Percentiles rank a stretch among this genome's conserved stretches.
Conservation (phyloP, 1,140 invertebrate species). For the Megathymus violae region DNA sequence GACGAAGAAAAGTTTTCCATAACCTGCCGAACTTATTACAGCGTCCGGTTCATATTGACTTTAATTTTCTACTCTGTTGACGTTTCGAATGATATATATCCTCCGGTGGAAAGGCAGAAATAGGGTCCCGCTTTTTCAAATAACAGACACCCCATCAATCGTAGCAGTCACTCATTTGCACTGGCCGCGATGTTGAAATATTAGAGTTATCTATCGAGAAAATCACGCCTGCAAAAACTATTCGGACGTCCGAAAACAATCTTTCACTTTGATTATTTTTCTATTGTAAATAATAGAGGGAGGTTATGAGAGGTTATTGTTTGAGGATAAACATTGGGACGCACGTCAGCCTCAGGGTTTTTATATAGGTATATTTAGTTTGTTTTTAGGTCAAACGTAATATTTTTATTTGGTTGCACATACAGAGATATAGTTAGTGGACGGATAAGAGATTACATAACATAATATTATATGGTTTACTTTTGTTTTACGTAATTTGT, state of each 20-base stretch:
- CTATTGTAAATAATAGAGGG: conserved; percentile 78
- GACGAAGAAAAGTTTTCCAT: conserved; percentile 57
- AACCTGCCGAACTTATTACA: conserved; percentile 61
- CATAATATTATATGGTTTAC: conserved; percentile 4
- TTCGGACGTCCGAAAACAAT: conserved; percentile 72
- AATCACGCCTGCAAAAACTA: conserved; percentile 75
- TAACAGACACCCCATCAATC: conserved; percentile 76
- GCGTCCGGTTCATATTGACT: conserved; percentile 66
- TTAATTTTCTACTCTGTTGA: conserved; percentile 80
- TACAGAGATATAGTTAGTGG: conserved; percentile 15
- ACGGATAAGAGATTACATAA: conserved; percentile 19
- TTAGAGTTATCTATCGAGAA: conserved; percentile 76
- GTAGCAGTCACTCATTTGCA: conserved; percentile 75
- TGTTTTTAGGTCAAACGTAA: conserved; percentile 28
- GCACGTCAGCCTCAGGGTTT: conserved; percentile 45
- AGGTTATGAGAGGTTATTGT: conserved; percentile 60
- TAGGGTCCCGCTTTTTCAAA: conserved; percentile 80
- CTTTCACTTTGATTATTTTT: conserved; percentile 81
- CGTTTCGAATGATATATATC: conserved; percentile 78
- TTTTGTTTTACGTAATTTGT: not conserved
- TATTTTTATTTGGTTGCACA: conserved; percentile 23
- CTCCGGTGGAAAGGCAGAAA: conserved; percentile 65
- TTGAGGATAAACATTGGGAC: conserved; percentile 47
- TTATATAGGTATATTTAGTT: conserved; percentile 44
- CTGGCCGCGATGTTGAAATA: conserved; percentile 72